phyloP scores from a whole-genome alignment of 2,113 vertebrate species.

The Periophthalmus modestus region DNA sequence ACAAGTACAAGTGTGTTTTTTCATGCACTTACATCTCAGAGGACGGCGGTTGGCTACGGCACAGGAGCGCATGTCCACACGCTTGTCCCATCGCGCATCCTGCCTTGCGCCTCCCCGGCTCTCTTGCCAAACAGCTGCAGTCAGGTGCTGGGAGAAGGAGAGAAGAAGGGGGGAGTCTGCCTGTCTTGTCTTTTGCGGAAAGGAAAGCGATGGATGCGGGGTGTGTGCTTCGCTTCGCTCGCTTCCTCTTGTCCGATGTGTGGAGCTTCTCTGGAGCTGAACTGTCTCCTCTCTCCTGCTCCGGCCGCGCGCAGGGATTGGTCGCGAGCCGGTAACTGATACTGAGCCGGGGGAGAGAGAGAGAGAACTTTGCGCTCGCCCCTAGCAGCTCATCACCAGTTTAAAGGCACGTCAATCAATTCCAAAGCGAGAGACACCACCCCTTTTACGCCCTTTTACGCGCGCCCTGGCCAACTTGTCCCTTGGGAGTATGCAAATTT shows the following conservation, averaged over 20 bases:
- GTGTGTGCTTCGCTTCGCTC: constrained; percentile 17
- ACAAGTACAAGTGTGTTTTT: constrained; percentile 15
- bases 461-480: constrained; percentile 24
- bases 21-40: constrained; percentile 84
- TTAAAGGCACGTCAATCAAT: constrained; percentile 24
- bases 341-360: constrained; percentile 57
- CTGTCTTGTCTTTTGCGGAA: constrained; percentile 9
- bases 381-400: constrained; percentile 18
- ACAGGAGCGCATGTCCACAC: constrained; percentile 97
- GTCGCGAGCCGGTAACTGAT: constrained; percentile 73
- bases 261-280: constrained; percentile 27
- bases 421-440: constrained; percentile 13
- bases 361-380: constrained; percentile 31
- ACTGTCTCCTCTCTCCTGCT: constrained; percentile 36
- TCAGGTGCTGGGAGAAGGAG: constrained; percentile 17
- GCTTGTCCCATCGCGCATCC: constrained; percentile 96
- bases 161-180: background rate
- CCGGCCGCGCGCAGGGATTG: constrained; percentile 64
- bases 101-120: constrained; percentile 80
- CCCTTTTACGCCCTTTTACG: too few relatives aligned
- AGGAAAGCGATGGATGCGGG: constrained; percentile 22
- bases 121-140: constrained; percentile 59
- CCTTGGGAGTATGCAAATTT: background rate
- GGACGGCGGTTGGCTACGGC: constrained; percentile 89
- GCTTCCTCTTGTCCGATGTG: constrained; percentile 26